phyloP scores from a whole-genome alignment of 2,113 vertebrate species.

The Papio anubis region DNA sequence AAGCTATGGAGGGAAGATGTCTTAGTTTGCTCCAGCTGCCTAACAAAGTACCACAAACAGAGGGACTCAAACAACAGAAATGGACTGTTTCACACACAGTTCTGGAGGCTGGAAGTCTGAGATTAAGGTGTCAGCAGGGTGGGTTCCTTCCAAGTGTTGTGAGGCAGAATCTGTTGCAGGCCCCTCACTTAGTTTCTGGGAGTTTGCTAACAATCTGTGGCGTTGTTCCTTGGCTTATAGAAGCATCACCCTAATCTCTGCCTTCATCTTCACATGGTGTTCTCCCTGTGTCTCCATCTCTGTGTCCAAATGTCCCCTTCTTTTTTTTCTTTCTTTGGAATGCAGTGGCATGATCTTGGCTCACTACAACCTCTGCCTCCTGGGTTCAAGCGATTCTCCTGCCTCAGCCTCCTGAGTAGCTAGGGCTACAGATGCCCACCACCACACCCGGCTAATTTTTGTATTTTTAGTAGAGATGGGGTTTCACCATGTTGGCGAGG shows the following conservation, averaged over 20 bases:
- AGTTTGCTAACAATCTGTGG: not conserved
- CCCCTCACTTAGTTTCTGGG: not conserved
- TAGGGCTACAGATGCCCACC: too few species aligned
- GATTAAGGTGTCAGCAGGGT: not conserved
- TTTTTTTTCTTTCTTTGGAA: too few species aligned
- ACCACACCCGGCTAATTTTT: too few species aligned
- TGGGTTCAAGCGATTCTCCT: too few species aligned
- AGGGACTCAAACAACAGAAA: not conserved
- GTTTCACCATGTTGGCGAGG: too few species aligned
- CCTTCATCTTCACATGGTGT: not conserved
- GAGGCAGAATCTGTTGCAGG: not conserved
- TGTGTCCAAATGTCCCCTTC: not conserved
- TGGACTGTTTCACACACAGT: not conserved
- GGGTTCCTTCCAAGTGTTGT: too few species aligned
- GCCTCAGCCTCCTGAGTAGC: too few species aligned
- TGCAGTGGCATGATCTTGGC: too few species aligned
- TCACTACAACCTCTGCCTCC: too few species aligned
- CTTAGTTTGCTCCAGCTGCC: not conserved
- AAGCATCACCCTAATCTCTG: not conserved
- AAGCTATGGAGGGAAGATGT: not conserved
- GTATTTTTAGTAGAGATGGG: too few species aligned
- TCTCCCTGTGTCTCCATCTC: not conserved
- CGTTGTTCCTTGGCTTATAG: not conserved
- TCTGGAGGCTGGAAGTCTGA: not conserved
- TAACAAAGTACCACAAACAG: not conserved